Percentiles rank a stretch among this genome's conserved stretches.
Conservation (phyloP, 2,888 invertebrate species). For the Mythimna impura region DNA sequence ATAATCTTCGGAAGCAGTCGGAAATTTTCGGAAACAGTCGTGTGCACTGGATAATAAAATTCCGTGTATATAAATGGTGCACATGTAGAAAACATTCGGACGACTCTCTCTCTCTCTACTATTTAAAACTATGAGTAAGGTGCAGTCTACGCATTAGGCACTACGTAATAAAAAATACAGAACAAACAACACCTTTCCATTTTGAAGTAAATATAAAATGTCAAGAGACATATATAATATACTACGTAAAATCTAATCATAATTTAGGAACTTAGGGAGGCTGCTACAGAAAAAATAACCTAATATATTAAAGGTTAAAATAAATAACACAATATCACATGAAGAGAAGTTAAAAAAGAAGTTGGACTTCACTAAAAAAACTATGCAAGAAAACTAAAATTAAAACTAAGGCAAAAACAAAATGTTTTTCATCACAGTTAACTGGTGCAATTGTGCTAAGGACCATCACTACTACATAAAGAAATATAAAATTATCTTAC, state of each 20-base stretch:
- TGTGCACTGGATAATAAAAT: not conserved
- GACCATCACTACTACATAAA: not conserved
- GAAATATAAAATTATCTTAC: not conserved
- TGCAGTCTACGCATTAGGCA: not conserved
- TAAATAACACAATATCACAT: constrained; percentile 8
- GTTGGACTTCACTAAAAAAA: no score
- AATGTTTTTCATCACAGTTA: constrained; percentile 1
- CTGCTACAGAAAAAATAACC: constrained; percentile 4
- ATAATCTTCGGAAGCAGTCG: not conserved
- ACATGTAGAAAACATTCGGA: not conserved
- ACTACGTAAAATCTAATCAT: not conserved
- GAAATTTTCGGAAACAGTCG: not conserved
- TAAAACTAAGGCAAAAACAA: not conserved
- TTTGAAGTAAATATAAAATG: not conserved
- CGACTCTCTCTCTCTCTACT: not conserved
- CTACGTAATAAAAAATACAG: not conserved
- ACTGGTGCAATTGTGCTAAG: not conserved
- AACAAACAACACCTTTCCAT: not conserved
- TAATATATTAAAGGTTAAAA: not conserved
- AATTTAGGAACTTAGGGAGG: constrained; percentile 25
- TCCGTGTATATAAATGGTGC: no score
- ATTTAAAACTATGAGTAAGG: not conserved
- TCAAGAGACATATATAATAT: not conserved
- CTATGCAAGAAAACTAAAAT: no score
- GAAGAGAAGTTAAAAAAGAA: not conserved